Evolutionary conservation across 1,140 invertebrate genomes (phyloP), one percentile per base, ranked within the genome.

Genomic region (Hesperophylax magnus): DNA sequence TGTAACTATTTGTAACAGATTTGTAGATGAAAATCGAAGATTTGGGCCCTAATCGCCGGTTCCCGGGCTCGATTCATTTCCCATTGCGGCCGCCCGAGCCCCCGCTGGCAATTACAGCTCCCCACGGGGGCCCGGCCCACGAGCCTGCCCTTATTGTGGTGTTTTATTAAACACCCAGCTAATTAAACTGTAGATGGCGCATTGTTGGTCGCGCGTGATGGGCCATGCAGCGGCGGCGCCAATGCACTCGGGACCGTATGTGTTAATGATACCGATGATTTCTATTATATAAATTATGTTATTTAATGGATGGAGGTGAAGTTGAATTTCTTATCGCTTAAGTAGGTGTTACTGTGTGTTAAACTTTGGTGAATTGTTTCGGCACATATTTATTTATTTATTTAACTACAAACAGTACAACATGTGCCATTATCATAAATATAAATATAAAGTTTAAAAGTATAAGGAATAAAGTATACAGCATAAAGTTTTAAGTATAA

Each of bases 91-190:
- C 60, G 18, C 34, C 76, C 14, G 60, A 11, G 52, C 71, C 76
- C 76, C 76, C 76, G 76, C 15, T 65, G 60, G 53, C 76, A 77
- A 77, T 77, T 65, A 77, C 60, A 34, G 27, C 15, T 0, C 76
- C 60, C 76, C 17, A 22, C 76, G 60, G 76, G 76, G 60, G 60
- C 4, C 76, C 75, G 7, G 34, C 24, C 39, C 34, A 54, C 52
- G 72, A 17, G 22, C 52, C 72, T 27, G 27, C n/a, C 18, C 61
- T 77, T 77, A 77, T 77, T 77, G 61, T 63, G 15, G 63, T 47
- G 39, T 77, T 77, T 77, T 77, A 77, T 77, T 77, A 77, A 77
- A 77, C 76, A 77, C 76, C 76, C 76, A 67, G 65, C 58, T 77
- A 77, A 77, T 77, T 77, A 63, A 77, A 67, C 76, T 61, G 14